Base-by-base conservation (phyloP, 2,113 vertebrate species). In the Ceyx margarethae region DNA sequence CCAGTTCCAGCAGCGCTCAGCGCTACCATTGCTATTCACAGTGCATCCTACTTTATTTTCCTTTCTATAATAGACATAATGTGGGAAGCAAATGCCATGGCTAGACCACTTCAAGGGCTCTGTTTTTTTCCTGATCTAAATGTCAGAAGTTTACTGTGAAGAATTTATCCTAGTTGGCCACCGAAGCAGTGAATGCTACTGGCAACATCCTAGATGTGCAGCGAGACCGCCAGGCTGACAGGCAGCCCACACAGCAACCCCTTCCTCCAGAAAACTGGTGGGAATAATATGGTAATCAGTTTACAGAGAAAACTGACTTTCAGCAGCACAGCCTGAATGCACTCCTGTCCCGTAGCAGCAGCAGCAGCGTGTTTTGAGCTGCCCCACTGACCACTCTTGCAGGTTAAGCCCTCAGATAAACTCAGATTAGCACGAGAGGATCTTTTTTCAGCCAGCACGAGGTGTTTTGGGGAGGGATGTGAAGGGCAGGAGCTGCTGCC, bases 241-340 rank as follows among this genome's bases (percentile, higher is more conserved):
- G 50, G 58, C 68, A 86, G 79, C 64, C 54, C 57, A 8, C 60
- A 2, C 25, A 50, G 56, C 75, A 13, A 3, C 18, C 67, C 53
- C 60, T 67, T 53, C 65, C 51, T 46, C 20, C 54, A 12, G 1
- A 11, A 16, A 21, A 21, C 6, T 48, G 14, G 22, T 79, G 45
- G 21, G 16, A 25, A 46, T 6, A 3, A 57, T 2, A 7, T 10
- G 54, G 8, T 3, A 33, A 19, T 20, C 10, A 0, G 9, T 12
- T 37, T 22, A 15, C 14, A 21, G 79, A 25, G 18, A 6, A 9
- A 78, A 35, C 43, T 51, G 18, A 9, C 29, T 20, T 60, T 25
- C 28, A 85, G 40, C 29, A 31, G 37, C 64, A 29, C 14, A 14
- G 33, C 9, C 50, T 58, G 72, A 37, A 11, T 5, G 23, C 26